Percentiles rank a stretch among this genome's conserved stretches.
These are phyloP conservation scores for Condylostylus longicornis DNA, from an alignment of 1,140 invertebrate species.

Conservation along the genomic window DNA sequence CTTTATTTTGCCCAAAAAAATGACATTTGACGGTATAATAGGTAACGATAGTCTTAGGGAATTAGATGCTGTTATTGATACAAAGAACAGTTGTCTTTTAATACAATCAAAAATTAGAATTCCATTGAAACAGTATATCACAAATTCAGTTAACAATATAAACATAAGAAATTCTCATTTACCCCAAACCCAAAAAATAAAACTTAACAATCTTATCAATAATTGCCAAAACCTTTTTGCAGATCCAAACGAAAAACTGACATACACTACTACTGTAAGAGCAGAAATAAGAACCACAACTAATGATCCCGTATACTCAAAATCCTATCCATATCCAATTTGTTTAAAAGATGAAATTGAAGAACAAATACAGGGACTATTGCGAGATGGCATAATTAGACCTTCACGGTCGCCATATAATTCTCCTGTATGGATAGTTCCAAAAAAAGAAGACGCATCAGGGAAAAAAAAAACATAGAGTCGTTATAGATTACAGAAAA, in stretches of 20 bases:
- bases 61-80: not conserved
- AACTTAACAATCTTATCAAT: not conserved
- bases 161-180: not conserved
- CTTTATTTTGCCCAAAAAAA: not conserved
- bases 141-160: not conserved
- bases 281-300: not conserved
- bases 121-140: not conserved
- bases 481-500: slow-evolving; percentile 22
- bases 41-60: slow-evolving; percentile 1
- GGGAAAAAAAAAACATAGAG: slow-evolving; percentile 19
- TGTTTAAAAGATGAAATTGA: slow-evolving; percentile 13
- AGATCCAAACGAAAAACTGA: slow-evolving; percentile 1
- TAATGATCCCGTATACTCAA: slow-evolving; percentile 4
- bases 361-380: slow-evolving; percentile 8
- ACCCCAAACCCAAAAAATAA: not conserved
- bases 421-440: slow-evolving; percentile 1
- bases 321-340: slow-evolving; percentile 12
- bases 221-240: not conserved
- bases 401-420: slow-evolving; percentile 8
- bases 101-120: not conserved
- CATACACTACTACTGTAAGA: not conserved
- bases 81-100: not conserved
- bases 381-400: slow-evolving; percentile 16
- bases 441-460: slow-evolving; percentile 6
- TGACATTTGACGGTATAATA: not conserved